phyloP scores from a whole-genome alignment of 2,797 vertebrate species.

The Vespertilio murinus region DNA sequence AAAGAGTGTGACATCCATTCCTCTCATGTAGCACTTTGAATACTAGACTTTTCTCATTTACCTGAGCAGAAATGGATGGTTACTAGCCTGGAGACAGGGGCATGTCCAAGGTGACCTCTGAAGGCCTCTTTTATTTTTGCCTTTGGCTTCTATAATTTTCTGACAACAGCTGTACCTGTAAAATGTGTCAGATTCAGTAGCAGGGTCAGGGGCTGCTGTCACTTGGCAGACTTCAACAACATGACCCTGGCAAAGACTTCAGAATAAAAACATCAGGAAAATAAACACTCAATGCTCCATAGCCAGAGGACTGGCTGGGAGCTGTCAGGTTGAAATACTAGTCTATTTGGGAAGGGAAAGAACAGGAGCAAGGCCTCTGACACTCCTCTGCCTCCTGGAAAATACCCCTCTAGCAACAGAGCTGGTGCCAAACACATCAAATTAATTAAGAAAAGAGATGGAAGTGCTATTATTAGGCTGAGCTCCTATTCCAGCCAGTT shows the following conservation, averaged over 20 bases:
- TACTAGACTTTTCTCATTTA: slow-evolving; percentile 17
- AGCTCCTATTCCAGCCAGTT: background rate
- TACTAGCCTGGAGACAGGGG: slow-evolving; percentile 9
- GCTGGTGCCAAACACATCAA: slow-evolving; percentile 53
- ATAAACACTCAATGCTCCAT: slow-evolving; percentile 64
- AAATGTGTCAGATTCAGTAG: slow-evolving; percentile 68
- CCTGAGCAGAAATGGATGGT: slow-evolving; percentile 16
- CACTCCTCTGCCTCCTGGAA: slow-evolving; percentile 60
- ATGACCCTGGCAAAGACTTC: slow-evolving; percentile 73
- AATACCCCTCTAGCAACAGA: slow-evolving; percentile 41
- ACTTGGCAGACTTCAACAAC: slow-evolving; percentile 67
- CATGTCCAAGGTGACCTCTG: slow-evolving; percentile 38
- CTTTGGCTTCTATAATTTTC: slow-evolving; percentile 66
- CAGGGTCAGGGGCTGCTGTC: slow-evolving; percentile 72
- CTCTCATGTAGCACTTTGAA: background rate
- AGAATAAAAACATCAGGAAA: slow-evolving; percentile 79
- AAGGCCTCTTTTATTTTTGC: background rate
- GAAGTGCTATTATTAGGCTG: background rate
- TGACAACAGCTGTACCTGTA: slow-evolving; percentile 67
- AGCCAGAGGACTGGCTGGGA: slow-evolving; percentile 65
- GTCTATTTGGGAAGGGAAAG: slow-evolving; percentile 72
- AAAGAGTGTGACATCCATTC: background rate
- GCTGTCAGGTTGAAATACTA: slow-evolving; percentile 79
- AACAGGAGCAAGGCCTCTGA: slow-evolving; percentile 62
- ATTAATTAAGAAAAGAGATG: slow-evolving; percentile 70